A percentile compares a stretch with the other conserved stretches of the same genome.
phyloP scores from a whole-genome alignment of 2,113 vertebrate species.

The Meles meles region DNA sequence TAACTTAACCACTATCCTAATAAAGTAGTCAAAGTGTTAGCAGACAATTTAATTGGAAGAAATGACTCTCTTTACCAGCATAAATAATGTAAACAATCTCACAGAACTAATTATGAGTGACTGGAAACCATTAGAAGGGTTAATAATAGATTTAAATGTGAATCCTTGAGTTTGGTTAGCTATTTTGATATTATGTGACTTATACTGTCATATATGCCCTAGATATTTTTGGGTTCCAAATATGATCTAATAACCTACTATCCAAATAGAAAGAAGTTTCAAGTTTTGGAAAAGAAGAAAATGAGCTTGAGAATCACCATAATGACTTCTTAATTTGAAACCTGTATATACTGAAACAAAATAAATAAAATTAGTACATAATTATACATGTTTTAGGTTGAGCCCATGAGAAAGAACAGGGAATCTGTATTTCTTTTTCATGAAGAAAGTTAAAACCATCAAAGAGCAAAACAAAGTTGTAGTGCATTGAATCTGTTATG shows the following conservation, averaged over 20 bases:
- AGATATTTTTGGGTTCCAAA: neutral
- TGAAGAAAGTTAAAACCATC: neutral
- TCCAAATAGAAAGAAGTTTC: neutral
- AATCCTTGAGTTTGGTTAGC: constrained; percentile 50
- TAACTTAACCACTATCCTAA: constrained; percentile 78
- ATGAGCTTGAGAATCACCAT: neutral
- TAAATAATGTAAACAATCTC: constrained; percentile 79
- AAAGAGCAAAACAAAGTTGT: neutral
- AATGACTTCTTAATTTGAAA: neutral
- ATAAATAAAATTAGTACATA: constrained; percentile 1
- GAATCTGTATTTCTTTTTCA: neutral
- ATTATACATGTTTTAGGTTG: neutral
- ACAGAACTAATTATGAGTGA: constrained; percentile 78
- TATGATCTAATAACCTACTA: constrained; percentile 23
- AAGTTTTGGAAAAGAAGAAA: constrained; percentile 28
- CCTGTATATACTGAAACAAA: neutral
- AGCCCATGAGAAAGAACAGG: neutral
- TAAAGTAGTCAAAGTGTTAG: constrained; percentile 74
- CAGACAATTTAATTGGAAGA: constrained; percentile 81
- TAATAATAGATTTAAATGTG: constrained; percentile 41
- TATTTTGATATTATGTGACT: constrained; percentile 2
- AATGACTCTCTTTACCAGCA: constrained; percentile 81
- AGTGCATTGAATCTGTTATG: neutral
- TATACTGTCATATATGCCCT: neutral
- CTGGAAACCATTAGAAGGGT: constrained; percentile 68